Base-by-base conservation (phyloP, 2,888 invertebrate genomes). In the Parasteatoda lunata region DNA sequence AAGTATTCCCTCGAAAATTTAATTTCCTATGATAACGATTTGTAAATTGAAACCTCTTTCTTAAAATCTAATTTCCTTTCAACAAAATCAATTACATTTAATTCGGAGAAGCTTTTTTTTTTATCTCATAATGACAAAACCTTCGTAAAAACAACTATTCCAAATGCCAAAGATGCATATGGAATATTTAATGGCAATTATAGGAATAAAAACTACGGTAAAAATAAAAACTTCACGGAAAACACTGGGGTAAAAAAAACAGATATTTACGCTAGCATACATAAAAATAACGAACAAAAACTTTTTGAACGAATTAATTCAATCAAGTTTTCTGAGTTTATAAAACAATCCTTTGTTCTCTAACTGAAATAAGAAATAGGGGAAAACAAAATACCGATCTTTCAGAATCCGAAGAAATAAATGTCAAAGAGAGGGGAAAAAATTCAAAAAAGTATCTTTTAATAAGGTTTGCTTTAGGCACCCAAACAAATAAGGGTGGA, bases 401-500 rank as follows among this genome's bases (percentile, higher is more conserved):
- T 70, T 47, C 66, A 45, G 72, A 4, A 1, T 30, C 30, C 2
- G 30, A 30, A 30, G 30, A 30, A 30, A 30, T 30, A 30, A 30
- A 30, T 30, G 59, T 11, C 51, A 68, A 30, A 51, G 48, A 75
- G 6, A 13, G 8, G 4, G 15, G 59, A 70, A 73, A 72, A 72
- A 72, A 49, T 45, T 66, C 66, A 11, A 52, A 72, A 48, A n/a
- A n/a, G 66, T 51, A 45, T n/a, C 45, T 65, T 71, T 77, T 59
- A 72, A 77, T 77, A 77, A 77, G 51, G 77, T 83, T 83, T 71
- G 77, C 71, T 70, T 77, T 77, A 66, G 65, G 51, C 77, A 77
- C 71, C 72, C 51, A 77, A 77, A 77, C 77, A 83, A 71, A 83
- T 83, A 72, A 77, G 83, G 83, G 83, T 49, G n/a, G 15, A 65